Percentiles rank a stretch among this genome's conserved stretches.
phyloP scores from a whole-genome alignment of 1,140 invertebrate species.

The Neomicropteryx cornuta region DNA sequence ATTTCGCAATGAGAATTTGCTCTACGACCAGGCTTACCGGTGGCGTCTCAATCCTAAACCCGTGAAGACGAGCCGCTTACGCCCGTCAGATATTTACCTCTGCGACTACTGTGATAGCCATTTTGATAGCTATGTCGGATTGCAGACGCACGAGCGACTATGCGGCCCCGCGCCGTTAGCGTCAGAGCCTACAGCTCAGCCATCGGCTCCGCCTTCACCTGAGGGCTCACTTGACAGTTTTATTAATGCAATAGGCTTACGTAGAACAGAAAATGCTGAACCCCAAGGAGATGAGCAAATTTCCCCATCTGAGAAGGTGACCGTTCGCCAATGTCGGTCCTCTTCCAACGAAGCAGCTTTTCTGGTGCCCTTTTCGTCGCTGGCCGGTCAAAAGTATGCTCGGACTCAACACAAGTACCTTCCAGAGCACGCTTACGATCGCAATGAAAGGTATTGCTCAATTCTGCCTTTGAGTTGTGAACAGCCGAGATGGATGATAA shows the following conservation, averaged over 20 bases:
- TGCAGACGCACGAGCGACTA: slow-evolving; percentile 32
- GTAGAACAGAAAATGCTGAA: slow-evolving; percentile 20
- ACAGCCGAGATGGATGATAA: slow-evolving; percentile 12
- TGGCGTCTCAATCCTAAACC: slow-evolving; percentile 11
- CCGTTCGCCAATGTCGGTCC: slow-evolving; percentile 20
- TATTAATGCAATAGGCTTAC: too few relatives aligned
- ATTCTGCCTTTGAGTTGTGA: slow-evolving; percentile 7
- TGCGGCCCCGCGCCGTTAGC: slow-evolving; percentile 32
- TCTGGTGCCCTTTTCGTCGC: too few relatives aligned
- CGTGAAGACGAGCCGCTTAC: slow-evolving; percentile 4
- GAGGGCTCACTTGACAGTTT: too few relatives aligned
- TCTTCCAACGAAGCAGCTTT: too few relatives aligned
- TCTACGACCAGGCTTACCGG: slow-evolving; percentile 25
- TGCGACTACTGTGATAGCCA: slow-evolving; percentile 61
- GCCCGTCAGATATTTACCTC: slow-evolving; percentile 52
- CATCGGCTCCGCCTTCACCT: slow-evolving; percentile 7
- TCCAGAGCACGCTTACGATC: too few relatives aligned
- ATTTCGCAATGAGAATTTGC: slow-evolving; percentile 64
- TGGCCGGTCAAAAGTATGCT: too few relatives aligned
- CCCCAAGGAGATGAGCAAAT: slow-evolving; percentile 22
- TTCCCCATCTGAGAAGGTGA: slow-evolving; percentile 14
- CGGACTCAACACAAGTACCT: too few relatives aligned
- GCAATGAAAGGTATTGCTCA: slow-evolving; percentile 32
- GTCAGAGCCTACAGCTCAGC: slow-evolving; percentile 17
- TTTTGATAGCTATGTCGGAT: slow-evolving; percentile 30